A percentile compares a stretch with the other conserved stretches of the same genome.
phyloP scores from a whole-genome alignment of 2,888 invertebrate genomes.

The Formica aserva region DNA sequence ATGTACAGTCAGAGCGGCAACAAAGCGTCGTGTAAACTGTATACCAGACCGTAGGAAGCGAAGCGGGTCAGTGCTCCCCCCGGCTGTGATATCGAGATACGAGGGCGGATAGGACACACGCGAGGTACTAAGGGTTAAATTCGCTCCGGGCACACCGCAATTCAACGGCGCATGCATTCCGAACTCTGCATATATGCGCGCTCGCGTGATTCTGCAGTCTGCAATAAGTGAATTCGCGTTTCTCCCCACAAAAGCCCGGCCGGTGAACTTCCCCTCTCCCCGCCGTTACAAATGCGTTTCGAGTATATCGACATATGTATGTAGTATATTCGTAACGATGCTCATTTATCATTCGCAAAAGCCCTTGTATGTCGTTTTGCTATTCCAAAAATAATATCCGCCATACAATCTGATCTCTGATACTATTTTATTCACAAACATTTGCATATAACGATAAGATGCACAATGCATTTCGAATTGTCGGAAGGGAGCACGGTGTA shows the following conservation, averaged over 20 bases:
- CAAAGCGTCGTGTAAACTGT: conserved; percentile 33
- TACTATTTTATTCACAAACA: neutral
- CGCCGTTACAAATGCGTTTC: neutral
- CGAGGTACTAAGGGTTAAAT: conserved; percentile 69
- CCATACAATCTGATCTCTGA: neutral
- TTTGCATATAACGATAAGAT: neutral
- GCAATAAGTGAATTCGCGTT: conserved; percentile 70
- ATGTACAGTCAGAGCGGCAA: neutral
- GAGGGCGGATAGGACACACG: conserved; percentile 65
- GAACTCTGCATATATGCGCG: conserved; percentile 51
- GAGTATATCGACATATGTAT: conserved; percentile 9
- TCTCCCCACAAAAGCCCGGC: conserved; percentile 16
- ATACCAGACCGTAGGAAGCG: conserved; percentile 25
- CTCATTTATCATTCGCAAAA: conserved; percentile 10
- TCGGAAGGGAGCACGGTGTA: neutral
- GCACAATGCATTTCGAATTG: neutral
- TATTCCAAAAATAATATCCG: neutral
- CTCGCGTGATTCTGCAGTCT: conserved; percentile 63
- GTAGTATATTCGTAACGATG: neutral
- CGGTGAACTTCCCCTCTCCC: conserved; percentile 52
- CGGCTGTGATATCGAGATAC: conserved; percentile 64
- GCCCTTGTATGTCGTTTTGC: neutral
- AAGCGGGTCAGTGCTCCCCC: conserved; percentile 68
- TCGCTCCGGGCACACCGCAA: conserved; percentile 52
- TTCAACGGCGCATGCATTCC: conserved; percentile 60